phyloP scores from a whole-genome alignment of 2,888 invertebrate genomes.

The Caenorhabditis sp. region DNA sequence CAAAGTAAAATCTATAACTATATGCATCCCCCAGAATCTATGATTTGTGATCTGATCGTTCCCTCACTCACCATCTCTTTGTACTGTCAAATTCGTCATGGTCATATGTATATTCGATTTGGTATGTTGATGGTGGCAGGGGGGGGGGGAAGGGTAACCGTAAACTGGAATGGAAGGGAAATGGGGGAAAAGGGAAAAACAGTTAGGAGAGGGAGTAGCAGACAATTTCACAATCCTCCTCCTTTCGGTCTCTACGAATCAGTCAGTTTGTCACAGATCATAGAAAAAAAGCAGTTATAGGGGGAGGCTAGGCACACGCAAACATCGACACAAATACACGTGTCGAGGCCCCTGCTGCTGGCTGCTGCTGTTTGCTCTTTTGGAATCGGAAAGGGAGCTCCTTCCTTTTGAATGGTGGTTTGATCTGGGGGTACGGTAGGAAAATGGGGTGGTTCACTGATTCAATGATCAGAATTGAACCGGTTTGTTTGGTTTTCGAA shows the following conservation, averaged over 20 bases:
- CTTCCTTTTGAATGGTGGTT: constrained; percentile 46
- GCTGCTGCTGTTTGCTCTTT: constrained; percentile 28
- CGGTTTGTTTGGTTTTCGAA: not conserved
- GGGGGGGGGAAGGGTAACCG: not conserved
- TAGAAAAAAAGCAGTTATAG: constrained; percentile 25
- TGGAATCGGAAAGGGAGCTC: too few species aligned
- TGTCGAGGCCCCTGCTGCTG: constrained; percentile 15
- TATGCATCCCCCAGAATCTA: constrained; percentile 8
- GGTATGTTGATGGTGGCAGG: not conserved
- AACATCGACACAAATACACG: constrained; percentile 46
- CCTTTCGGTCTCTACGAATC: not conserved
- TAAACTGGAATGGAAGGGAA: constrained; percentile 11
- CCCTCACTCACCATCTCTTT: constrained; percentile 22
- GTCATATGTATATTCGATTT: too few species aligned
- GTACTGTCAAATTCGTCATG: constrained; percentile 46
- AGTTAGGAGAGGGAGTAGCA: not conserved
- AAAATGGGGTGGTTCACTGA: too few species aligned
- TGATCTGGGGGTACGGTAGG: constrained; percentile 34
- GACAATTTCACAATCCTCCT: constrained; percentile 10
- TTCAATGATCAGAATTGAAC: not conserved
- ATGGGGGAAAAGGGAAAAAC: not conserved
- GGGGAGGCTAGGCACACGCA: too few species aligned
- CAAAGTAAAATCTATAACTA: too few species aligned
- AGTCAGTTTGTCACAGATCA: constrained; percentile 39
- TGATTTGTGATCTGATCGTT: constrained; percentile 32